Evolutionary conservation across 2,113 vertebrate species (phyloP).

Genomic region (Mirza zaza): DNA sequence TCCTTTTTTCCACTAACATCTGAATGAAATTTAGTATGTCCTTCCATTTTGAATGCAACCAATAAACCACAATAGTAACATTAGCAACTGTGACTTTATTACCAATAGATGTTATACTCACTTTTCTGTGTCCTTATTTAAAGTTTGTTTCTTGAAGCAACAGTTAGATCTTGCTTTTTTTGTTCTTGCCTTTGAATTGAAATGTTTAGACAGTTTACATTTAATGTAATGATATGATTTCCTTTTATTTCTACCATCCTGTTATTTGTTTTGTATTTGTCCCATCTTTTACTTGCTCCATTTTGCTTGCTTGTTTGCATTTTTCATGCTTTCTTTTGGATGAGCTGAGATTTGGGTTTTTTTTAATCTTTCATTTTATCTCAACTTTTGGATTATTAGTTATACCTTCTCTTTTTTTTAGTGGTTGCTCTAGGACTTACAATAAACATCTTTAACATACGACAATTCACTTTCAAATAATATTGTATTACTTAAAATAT

Average conservation of each 20-base stretch:
- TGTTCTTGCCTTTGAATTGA: not conserved
- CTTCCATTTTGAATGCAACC: not conserved
- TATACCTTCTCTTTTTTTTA: not conserved
- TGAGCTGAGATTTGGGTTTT: not conserved
- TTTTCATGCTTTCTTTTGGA: not conserved
- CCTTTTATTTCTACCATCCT: not conserved
- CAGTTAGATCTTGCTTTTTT: not conserved
- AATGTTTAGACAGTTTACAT: not conserved
- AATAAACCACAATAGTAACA: not conserved
- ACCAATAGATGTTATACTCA: not conserved
- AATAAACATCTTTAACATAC: not conserved
- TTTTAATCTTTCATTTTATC: not conserved
- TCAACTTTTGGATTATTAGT: not conserved
- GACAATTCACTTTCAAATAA: not conserved
- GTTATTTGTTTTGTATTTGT: not conserved
- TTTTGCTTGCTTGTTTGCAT: not conserved
- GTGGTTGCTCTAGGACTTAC: not conserved
- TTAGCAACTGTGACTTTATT: not conserved
- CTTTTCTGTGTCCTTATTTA: not conserved
- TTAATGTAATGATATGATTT: not conserved
- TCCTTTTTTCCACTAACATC: not conserved
- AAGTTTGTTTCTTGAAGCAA: slow-evolving; percentile 12
- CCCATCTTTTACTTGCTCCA: not conserved
- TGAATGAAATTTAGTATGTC: slow-evolving; percentile 12
- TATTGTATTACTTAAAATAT: not conserved